Conservation (phyloP, 2,888 invertebrate genomes). For the Ecliptopera silaceata region DNA sequence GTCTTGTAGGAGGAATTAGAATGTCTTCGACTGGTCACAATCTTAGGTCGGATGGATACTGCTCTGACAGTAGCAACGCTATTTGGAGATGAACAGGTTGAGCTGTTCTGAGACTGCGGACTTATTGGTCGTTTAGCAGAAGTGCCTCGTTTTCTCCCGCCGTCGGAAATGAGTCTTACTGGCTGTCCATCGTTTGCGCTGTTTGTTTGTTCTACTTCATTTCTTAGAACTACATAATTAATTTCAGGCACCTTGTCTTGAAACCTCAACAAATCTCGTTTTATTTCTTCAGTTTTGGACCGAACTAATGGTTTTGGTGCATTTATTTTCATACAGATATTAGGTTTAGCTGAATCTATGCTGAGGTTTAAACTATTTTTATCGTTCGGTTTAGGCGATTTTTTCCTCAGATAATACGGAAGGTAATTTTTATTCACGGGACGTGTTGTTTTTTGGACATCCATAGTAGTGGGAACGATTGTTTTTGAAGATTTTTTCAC, state of each 20-base stretch:
- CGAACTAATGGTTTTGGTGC: conserved; percentile 28
- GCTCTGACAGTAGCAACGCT: conserved; percentile 66
- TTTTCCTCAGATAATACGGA: conserved; percentile 50
- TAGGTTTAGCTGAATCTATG: conserved; percentile 35
- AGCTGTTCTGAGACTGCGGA: conserved; percentile 59
- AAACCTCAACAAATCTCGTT: conserved; percentile 52
- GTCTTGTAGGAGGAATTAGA: conserved; percentile 50
- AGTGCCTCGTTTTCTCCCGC: conserved; percentile 34
- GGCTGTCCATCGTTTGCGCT: conserved; percentile 39
- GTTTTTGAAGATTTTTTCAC: conserved; percentile 40
- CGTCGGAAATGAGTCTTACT: conserved; percentile 33
- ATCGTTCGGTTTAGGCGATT: conserved; percentile 27
- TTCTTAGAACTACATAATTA: conserved; percentile 58
- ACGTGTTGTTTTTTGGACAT: conserved; percentile 31
- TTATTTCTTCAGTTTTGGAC: conserved; percentile 46
- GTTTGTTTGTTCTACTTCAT: conserved; percentile 50
- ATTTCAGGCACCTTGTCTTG: conserved; percentile 42
- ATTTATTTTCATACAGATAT: conserved; percentile 35
- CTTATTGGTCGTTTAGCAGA: conserved; percentile 42
- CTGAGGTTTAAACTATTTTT: conserved; percentile 41
- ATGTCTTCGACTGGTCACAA: conserved; percentile 42
- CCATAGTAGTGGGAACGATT: conserved; percentile 34
- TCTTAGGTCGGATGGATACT: conserved; percentile 44
- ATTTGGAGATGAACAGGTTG: conserved; percentile 65
- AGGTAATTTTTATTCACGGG: conserved; percentile 45